Percentiles rank a stretch among this genome's conserved stretches.
These are phyloP conservation scores for Oryzaephilus surinamensis DNA, from an alignment of 1,140 invertebrate species.

Conservation along the genomic window DNA sequence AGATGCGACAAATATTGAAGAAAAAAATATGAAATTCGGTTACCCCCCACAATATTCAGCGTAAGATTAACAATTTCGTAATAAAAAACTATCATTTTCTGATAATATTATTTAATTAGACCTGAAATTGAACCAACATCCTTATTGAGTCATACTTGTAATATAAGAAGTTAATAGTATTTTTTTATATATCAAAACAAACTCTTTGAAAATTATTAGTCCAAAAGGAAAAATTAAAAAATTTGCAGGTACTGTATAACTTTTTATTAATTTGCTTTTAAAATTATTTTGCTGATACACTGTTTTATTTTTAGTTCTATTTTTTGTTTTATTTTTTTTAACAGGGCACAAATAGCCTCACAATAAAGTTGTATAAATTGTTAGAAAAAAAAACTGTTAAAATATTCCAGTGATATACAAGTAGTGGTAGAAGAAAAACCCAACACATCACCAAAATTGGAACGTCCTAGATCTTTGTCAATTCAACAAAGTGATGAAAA, in stretches of 20 bases:
- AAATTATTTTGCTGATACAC: slow-evolving; percentile 7
- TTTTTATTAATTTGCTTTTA: slow-evolving; percentile 12
- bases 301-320: slow-evolving; percentile 12
- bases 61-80: too few relatives aligned
- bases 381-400: slow-evolving; percentile 15
- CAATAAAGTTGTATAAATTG: slow-evolving; percentile 19
- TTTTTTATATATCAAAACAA: too few relatives aligned
- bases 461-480: slow-evolving; percentile 42
- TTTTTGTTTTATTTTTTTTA: slow-evolving; percentile 22
- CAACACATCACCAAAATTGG: slow-evolving; percentile 31
- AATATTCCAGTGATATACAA: slow-evolving; percentile 30
- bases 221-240: too few relatives aligned
- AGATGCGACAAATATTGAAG: slow-evolving; percentile 1
- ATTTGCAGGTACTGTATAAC: too few relatives aligned
- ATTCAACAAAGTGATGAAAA: slow-evolving; percentile 36
- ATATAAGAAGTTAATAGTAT: too few relatives aligned
- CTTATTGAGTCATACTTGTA: too few relatives aligned
- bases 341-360: slow-evolving; percentile 29
- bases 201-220: too few relatives aligned
- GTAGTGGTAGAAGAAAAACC: slow-evolving; percentile 9
- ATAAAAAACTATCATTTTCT: too few relatives aligned
- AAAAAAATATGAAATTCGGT: slow-evolving; percentile 7
- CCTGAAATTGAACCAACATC: too few relatives aligned
- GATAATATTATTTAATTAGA: too few relatives aligned
- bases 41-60: slow-evolving; percentile 18